Evolutionary conservation across 2,797 vertebrate species (phyloP), one percentile per base, ranked within the genome.

Genomic region (Manis pentadactyla): DNA sequence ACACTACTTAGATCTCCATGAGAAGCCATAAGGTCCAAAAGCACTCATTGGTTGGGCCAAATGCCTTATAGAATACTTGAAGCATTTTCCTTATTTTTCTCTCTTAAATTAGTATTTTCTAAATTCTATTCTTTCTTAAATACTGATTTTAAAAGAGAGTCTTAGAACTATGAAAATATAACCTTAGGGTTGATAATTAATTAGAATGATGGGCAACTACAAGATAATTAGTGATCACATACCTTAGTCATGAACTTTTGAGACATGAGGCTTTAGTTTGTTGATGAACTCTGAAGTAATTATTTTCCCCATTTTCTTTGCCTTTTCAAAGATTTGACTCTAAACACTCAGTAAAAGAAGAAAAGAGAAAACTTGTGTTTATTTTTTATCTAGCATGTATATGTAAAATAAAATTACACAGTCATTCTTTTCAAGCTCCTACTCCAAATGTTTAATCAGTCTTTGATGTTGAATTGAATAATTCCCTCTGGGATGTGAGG

Each of bases 351-450:
- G 63, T 42, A 68, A 37, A 25, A 15, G 37, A 39, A 39, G 37
- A 39, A 39, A 39, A 88, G 63, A 88, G 57, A 57, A 75, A 64
- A 29, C 68, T 75, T 85, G 46, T 91, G 9, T 79, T 91, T 87
- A 31, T 74, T 75, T 95, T 96, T 95, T 73, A 61, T 86, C 37
- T 96, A 55, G 27, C 27, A 49, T 86, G 6, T 29, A 37, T 87
- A 53, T 79, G 18, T 82, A 83, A 90, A 95, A 63, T 96, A 75
- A 94, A 95, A 93, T 93, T 69, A 74, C 64, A 81, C n/a, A 90
- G 66, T 55, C 29, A 73, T 69, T 71, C 91, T 94, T 86, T 82
- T 83, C 27, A 95, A 87, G 53, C 77, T 92, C 27, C n/a, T 90
- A 84, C 0, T 42, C 42, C 39, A 94, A 81, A 55, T 84, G 37